Conservation (phyloP, 2,797 vertebrate species). For the Anguilla pacifica region DNA sequence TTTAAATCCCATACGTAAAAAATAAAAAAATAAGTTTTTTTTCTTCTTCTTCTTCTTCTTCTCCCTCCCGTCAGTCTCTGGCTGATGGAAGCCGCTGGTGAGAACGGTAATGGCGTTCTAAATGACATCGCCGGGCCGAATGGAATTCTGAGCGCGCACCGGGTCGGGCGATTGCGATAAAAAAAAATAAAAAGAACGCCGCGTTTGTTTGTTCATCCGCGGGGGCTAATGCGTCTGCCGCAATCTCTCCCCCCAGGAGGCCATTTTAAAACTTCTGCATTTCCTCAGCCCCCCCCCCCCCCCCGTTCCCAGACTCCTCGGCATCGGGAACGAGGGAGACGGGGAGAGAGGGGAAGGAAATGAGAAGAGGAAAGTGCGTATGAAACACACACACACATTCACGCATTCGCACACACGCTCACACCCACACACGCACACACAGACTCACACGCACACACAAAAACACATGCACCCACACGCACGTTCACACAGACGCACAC, state of each 20-base stretch:
- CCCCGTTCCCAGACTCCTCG: not conserved
- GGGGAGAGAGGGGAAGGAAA: not conserved
- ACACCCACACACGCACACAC: not conserved
- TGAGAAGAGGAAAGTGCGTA: not conserved
- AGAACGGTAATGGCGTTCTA: not conserved
- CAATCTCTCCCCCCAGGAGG: not conserved
- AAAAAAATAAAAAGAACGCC: not conserved
- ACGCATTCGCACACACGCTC: not conserved
- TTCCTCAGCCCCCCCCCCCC: too few relatives aligned
- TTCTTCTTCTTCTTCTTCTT: not conserved
- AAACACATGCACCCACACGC: not conserved
- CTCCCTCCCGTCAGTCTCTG: not conserved
- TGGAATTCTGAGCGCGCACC: not conserved
- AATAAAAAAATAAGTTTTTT: not conserved
- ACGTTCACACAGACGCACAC: not conserved
- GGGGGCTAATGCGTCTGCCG: not conserved
- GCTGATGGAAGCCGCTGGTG: not conserved
- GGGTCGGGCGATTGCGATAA: not conserved
- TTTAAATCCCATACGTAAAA: not conserved
- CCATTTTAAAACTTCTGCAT: not conserved
- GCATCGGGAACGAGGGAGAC: not conserved
- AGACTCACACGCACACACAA: not conserved
- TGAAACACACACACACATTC: not conserved
- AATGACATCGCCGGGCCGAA: not conserved
- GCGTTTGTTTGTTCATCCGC: not conserved